These are phyloP conservation scores for Neodiprion virginianus DNA, from an alignment of 1,140 invertebrate genomes.

Conservation along the genomic window DNA sequence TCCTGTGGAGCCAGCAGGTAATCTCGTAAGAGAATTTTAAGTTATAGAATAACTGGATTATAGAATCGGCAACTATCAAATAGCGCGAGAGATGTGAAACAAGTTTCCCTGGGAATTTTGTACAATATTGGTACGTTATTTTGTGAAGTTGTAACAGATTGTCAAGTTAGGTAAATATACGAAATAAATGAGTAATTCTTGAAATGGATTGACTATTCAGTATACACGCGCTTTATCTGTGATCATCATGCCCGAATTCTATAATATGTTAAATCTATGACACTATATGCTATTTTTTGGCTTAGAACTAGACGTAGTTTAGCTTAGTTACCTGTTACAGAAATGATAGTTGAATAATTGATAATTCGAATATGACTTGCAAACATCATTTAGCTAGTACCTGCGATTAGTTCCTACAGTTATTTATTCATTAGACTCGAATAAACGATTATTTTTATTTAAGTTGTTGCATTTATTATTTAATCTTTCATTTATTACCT, in stretches of 20 bases:
- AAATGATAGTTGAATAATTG: neutral
- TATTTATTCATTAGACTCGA: conserved; percentile 47
- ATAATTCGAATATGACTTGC: neutral
- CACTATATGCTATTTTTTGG: neutral
- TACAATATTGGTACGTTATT: neutral
- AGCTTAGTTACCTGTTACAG: neutral
- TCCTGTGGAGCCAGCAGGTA: conserved; percentile 57
- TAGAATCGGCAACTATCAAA: conserved; percentile 2
- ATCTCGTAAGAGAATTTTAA: conserved; percentile 41
- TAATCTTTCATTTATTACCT: conserved; percentile 1
- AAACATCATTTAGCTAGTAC: conserved; percentile 24
- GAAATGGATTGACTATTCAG: no score
- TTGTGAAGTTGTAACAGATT: neutral
- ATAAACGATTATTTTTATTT: conserved; percentile 54
- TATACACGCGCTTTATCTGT: neutral
- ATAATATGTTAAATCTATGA: neutral
- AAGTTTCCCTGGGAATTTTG: neutral
- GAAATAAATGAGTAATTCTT: no score
- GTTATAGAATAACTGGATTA: conserved; percentile 14
- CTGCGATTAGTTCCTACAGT: conserved; percentile 42
- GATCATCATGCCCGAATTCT: neutral
- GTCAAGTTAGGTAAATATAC: no score
- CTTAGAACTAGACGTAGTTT: neutral
- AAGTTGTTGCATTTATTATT: conserved; percentile 25
- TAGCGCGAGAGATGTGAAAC: neutral